Evolutionary conservation across 2,113 vertebrate species (phyloP).

Genomic region (Oreochromis spilurus): DNA sequence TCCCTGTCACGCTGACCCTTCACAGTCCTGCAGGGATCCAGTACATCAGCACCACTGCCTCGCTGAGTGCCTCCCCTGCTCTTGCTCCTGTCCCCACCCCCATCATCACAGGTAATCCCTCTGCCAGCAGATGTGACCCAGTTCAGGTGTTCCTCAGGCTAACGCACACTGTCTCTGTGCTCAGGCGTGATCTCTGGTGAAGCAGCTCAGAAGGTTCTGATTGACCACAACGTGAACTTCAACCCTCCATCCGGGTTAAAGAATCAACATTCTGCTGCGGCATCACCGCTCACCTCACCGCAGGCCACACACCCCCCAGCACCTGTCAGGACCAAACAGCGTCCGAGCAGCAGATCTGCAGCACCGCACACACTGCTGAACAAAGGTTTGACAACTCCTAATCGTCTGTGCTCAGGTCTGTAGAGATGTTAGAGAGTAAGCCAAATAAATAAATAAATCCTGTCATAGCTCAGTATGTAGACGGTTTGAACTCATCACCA

Average conservation of each 20-base stretch:
- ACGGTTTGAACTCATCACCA: background rate
- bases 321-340: rapidly evolving
- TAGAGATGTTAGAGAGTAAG: background rate
- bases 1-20: background rate
- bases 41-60: background rate
- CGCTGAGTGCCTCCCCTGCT: background rate
- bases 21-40: background rate
- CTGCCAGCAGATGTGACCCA: background rate
- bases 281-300: background rate
- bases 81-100: background rate
- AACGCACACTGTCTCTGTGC: background rate
- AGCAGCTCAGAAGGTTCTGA: conserved; percentile 53
- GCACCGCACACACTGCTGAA: background rate
- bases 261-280: background rate
- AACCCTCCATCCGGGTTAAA: background rate
- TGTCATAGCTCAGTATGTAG: background rate
- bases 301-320: background rate
- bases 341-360: background rate
- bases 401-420: background rate
- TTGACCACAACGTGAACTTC: conserved; percentile 4
- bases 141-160: background rate
- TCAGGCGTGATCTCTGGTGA: conserved; percentile 53
- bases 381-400: conserved; percentile 18
- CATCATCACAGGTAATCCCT: conserved; percentile 50
- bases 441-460: background rate